Conservation (phyloP, 2,113 vertebrate species). For the Nibea albiflora region DNA sequence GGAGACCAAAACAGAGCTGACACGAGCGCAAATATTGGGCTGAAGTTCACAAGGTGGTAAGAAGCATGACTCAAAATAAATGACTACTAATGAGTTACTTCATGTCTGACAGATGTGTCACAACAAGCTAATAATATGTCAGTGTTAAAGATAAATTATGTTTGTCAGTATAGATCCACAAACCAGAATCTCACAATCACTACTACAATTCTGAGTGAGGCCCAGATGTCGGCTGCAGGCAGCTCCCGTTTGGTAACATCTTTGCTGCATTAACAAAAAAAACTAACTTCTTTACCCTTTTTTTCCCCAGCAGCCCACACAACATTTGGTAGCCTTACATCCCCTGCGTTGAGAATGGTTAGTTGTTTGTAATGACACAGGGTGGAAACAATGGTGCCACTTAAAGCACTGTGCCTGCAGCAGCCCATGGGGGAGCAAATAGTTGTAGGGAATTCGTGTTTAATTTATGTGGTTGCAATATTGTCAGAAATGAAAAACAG, state of each 20-base stretch:
- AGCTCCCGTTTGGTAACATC: constrained; percentile 39
- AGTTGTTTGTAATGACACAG: constrained; percentile 40
- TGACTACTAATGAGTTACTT: not conserved
- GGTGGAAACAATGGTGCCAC: constrained; percentile 69
- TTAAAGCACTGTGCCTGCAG: constrained; percentile 33
- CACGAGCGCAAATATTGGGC: not conserved
- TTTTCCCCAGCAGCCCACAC: constrained; percentile 16
- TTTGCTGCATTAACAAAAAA: constrained; percentile 30
- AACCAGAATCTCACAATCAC: constrained; percentile 17
- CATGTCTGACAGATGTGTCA: not conserved
- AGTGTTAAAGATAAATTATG: not conserved
- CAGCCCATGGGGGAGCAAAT: constrained; percentile 47
- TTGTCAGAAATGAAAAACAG: constrained; percentile 78
- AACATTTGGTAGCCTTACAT: constrained; percentile 42
- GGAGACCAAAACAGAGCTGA: not conserved
- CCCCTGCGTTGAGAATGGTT: constrained; percentile 39
- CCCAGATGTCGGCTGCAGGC: constrained; percentile 8
- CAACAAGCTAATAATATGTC: not conserved
- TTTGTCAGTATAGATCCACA: not conserved
- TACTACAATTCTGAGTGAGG: constrained; percentile 8
- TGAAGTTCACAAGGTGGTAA: too few species aligned
- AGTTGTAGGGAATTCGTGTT: constrained; percentile 61
- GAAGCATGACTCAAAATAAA: not conserved
- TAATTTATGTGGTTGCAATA: constrained; percentile 74
- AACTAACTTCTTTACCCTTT: not conserved